Evolutionary conservation across 2,113 vertebrate genomes (phyloP).

Genomic region (Lutjanus erythropterus): DNA sequence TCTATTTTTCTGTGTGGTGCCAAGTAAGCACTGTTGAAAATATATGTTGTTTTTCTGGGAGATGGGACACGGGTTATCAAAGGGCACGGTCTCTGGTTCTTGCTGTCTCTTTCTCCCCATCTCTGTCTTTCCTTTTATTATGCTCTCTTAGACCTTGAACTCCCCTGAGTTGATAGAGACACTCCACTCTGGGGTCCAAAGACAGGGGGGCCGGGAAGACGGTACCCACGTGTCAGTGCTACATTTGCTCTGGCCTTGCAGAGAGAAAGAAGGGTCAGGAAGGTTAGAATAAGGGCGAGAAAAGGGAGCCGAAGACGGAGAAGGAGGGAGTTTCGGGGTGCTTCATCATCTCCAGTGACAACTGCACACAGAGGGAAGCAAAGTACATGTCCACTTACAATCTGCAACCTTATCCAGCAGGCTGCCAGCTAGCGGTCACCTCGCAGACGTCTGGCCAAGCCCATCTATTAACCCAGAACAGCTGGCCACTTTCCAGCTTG

Average conservation of each 20-base stretch:
- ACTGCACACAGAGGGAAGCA: slow-evolving; percentile 70
- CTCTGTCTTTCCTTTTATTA: slow-evolving; percentile 35
- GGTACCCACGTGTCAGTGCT: slow-evolving; percentile 50
- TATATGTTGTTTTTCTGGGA: slow-evolving; percentile 35
- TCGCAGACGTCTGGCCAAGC: slow-evolving; percentile 82
- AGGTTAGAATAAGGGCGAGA: slow-evolving; percentile 71
- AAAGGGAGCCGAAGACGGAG: slow-evolving; percentile 56
- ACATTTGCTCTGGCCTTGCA: slow-evolving; percentile 43
- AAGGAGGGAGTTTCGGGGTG: slow-evolving; percentile 72
- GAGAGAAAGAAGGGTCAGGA: slow-evolving; percentile 43
- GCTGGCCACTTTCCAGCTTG: slow-evolving; percentile 77
- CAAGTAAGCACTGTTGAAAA: slow-evolving; percentile 37
- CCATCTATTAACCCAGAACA: slow-evolving; percentile 79
- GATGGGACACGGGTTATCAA: slow-evolving; percentile 39
- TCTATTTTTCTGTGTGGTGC: no score
- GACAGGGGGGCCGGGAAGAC: slow-evolving; percentile 50
- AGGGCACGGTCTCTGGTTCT: slow-evolving; percentile 32
- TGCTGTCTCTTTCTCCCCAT: slow-evolving; percentile 3
- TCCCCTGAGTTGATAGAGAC: slow-evolving; percentile 67
- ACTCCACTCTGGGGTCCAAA: slow-evolving; percentile 51
- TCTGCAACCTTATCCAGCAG: slow-evolving; percentile 77
- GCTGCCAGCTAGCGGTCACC: slow-evolving; percentile 83
- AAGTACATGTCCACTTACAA: slow-evolving; percentile 78
- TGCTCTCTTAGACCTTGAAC: slow-evolving; percentile 63
- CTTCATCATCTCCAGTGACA: slow-evolving; percentile 83